phyloP scores from a whole-genome alignment of 2,113 vertebrate species.

The Oreamnos americanus region DNA sequence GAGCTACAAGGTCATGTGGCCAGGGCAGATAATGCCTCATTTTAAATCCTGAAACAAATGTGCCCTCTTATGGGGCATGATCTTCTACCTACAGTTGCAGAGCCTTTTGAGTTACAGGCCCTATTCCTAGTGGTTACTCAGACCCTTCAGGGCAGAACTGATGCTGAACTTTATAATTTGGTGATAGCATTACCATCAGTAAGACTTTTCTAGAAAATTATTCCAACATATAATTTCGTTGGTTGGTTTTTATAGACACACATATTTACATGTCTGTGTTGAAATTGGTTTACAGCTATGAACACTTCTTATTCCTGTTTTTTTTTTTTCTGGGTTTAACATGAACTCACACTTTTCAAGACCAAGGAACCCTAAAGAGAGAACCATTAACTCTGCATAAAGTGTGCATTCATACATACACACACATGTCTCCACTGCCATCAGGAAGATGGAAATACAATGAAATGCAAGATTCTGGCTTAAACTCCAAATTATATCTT shows the following conservation, averaged over 20 bases:
- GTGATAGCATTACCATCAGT: not conserved
- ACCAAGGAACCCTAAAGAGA: not conserved
- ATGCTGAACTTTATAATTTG: not conserved
- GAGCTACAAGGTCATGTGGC: not conserved
- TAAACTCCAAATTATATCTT: conserved; percentile 59
- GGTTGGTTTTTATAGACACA: not conserved
- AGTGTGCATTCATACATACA: not conserved
- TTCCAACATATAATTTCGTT: conserved; percentile 9
- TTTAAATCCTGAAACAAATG: not conserved
- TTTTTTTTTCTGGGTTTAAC: not conserved
- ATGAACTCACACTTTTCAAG: conserved; percentile 13
- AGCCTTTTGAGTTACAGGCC: not conserved
- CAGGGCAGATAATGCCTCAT: not conserved
- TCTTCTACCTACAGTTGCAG: not conserved
- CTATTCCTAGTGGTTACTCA: not conserved
- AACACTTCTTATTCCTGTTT: not conserved
- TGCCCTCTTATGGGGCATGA: not conserved
- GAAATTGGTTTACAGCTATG: not conserved
- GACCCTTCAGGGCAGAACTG: not conserved
- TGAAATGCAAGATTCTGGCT: conserved; percentile 44
- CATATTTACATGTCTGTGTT: not conserved
- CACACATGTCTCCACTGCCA: not conserved
- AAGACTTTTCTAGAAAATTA: conserved; percentile 12
- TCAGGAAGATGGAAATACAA: conserved; percentile 57
- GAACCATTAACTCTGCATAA: not conserved